These are phyloP conservation scores for Orchestia grillus DNA, from an alignment of 1,140 invertebrate genomes.

Conservation along the genomic window DNA sequence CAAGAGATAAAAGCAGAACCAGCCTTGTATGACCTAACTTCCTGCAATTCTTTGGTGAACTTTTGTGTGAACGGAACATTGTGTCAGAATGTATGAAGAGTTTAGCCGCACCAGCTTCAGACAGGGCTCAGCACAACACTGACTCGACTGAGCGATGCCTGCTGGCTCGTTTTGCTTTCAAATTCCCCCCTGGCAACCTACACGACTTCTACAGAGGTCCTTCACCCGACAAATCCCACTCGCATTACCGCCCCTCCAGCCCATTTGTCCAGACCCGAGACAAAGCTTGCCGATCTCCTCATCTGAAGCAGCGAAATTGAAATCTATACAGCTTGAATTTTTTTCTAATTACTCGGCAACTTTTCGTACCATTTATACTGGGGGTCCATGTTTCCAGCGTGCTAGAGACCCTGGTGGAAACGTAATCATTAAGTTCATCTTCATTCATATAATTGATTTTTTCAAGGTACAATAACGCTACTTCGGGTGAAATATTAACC, in stretches of 20 bases:
- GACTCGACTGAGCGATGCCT: neutral
- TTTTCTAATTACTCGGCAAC: no score
- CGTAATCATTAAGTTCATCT: no score
- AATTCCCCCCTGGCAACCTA: neutral
- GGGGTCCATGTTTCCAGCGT: no score
- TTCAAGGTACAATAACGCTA: no score
- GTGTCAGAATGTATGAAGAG: neutral
- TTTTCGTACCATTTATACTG: no score
- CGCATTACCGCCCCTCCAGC: neutral
- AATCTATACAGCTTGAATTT: neutral
- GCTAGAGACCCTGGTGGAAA: no score
- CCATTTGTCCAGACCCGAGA: neutral
- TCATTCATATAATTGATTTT: no score
- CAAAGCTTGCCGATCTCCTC: neutral
- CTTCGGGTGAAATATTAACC: no score
- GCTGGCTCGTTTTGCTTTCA: neutral
- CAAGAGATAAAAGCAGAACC: neutral
- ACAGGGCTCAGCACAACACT: neutral
- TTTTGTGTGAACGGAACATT: constrained; percentile 9
- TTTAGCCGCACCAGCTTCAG: neutral
- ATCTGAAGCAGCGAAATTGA: neutral
- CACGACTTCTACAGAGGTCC: neutral
- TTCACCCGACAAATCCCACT: neutral
- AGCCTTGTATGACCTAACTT: neutral
- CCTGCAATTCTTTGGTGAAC: constrained; percentile 27